These are phyloP conservation scores for Sapayoa aenigma DNA, from an alignment of 2,113 vertebrate species.

Conservation along the genomic window DNA sequence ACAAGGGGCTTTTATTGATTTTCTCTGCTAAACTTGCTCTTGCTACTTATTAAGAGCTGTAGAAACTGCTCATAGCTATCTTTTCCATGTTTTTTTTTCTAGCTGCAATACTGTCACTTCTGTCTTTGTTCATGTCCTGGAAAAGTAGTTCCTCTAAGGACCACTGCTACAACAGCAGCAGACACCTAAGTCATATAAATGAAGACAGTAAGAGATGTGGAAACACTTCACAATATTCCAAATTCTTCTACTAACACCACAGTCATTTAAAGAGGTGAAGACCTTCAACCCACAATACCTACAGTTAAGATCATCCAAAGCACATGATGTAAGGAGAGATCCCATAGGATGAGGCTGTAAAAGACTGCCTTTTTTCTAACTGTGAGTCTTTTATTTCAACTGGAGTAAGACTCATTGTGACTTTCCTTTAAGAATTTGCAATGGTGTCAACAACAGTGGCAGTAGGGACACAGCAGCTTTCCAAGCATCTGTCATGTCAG, in stretches of 20 bases:
- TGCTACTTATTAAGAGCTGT: conserved; percentile 21
- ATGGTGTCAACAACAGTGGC: not conserved
- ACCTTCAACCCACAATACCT: not conserved
- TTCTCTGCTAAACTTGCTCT: conserved; percentile 3
- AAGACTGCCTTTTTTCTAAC: not conserved
- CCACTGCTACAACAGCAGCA: not conserved
- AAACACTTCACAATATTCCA: not conserved
- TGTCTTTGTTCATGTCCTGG: conserved; percentile 7
- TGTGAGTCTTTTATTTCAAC: not conserved
- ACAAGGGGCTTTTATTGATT: conserved; percentile 34
- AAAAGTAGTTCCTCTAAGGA: conserved; percentile 30
- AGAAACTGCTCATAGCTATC: conserved; percentile 26
- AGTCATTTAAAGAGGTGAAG: not conserved
- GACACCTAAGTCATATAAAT: conserved; percentile 10
- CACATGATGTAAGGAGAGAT: not conserved
- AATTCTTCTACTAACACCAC: not conserved
- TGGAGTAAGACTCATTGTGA: not conserved
- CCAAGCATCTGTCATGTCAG: conserved; percentile 26
- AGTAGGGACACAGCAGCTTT: conserved; percentile 6
- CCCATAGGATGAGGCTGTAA: not conserved
- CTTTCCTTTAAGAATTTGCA: not conserved
- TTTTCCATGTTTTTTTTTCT: conserved; percentile 1
- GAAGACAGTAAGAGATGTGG: not conserved
- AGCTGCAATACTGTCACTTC: not conserved
- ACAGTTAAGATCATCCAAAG: not conserved